These are phyloP conservation scores for Scaptomyza caliginosa DNA, from an alignment of 2,888 invertebrate species.

Conservation along the genomic window DNA sequence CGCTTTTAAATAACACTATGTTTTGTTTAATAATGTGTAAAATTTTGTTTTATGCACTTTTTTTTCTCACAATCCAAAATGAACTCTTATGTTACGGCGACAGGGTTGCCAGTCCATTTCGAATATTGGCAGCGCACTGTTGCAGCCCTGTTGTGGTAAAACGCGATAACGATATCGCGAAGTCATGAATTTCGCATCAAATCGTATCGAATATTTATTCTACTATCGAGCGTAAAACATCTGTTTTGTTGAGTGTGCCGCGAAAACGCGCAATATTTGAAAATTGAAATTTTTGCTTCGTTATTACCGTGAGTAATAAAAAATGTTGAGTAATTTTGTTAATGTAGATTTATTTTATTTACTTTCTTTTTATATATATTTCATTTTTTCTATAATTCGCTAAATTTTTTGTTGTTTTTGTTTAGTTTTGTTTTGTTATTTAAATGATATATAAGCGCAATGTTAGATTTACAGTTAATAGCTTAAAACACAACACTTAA, in stretches of 20 bases:
- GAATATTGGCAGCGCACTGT: slow-evolving; percentile 12
- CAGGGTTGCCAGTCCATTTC: slow-evolving; percentile 49
- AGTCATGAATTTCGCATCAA: neutral
- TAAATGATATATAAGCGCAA: slow-evolving; percentile 58
- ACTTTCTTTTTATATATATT: slow-evolving; percentile 31
- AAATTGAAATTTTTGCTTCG: neutral
- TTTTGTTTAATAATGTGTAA: slow-evolving; percentile 56
- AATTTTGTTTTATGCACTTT: slow-evolving; percentile 58
- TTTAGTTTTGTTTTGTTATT: slow-evolving; percentile 32
- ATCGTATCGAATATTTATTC: slow-evolving; percentile 5
- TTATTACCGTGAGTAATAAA: no score
- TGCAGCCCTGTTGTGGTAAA: slow-evolving; percentile 29
- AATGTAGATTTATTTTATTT: slow-evolving; percentile 47
- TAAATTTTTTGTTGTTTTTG: no score
- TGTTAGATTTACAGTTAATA: slow-evolving; percentile 43
- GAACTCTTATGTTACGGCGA: slow-evolving; percentile 54
- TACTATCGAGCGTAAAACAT: neutral
- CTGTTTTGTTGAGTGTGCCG: slow-evolving; percentile 2
- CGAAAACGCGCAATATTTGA: neutral
- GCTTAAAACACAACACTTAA: slow-evolving; percentile 64
- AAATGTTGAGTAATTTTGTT: neutral
- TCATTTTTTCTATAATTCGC: slow-evolving; percentile 58
- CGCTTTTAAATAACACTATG: slow-evolving; percentile 47
- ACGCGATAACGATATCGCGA: neutral
- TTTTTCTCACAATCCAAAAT: slow-evolving; percentile 60